Evolutionary conservation across 2,113 vertebrate species (phyloP).

Genomic region (Cacatua alba): DNA sequence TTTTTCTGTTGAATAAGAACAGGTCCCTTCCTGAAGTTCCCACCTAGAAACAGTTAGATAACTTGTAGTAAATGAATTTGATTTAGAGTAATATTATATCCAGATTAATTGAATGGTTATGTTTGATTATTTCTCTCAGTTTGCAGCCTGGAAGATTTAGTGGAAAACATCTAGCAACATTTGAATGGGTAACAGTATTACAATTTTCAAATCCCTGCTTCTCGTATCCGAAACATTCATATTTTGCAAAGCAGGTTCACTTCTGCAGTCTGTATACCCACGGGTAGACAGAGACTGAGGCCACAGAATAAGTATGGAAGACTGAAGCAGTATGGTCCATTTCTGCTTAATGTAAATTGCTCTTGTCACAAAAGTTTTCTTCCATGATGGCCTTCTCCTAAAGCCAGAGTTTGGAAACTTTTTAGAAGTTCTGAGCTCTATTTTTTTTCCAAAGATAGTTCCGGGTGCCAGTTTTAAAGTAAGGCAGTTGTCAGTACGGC

Average conservation of each 20-base stretch:
- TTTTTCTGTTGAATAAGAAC: neutral
- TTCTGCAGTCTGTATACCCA: too few relatives aligned
- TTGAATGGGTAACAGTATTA: neutral
- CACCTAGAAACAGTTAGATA: neutral
- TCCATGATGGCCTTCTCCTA: neutral
- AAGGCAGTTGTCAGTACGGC: neutral
- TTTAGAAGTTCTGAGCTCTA: neutral
- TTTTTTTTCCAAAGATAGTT: neutral
- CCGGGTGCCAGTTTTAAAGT: neutral
- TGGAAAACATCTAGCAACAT: neutral
- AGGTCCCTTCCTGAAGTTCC: neutral
- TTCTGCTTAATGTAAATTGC: neutral
- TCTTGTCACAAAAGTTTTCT: neutral
- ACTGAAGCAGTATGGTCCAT: neutral
- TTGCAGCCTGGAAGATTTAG: neutral
- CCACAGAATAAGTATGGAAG: neutral
- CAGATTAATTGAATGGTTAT: neutral
- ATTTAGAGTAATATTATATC: neutral
- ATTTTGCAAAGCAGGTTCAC: neutral
- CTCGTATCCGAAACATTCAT: fast-evolving
- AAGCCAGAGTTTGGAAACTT: neutral
- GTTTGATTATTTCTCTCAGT: neutral
- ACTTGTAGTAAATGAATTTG: neutral
- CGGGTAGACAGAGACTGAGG: neutral
- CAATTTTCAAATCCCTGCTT: neutral